Percentiles rank a stretch among this genome's conserved stretches.
phyloP scores from a whole-genome alignment of 2,113 vertebrate genomes.

The Crotalus helleri region DNA sequence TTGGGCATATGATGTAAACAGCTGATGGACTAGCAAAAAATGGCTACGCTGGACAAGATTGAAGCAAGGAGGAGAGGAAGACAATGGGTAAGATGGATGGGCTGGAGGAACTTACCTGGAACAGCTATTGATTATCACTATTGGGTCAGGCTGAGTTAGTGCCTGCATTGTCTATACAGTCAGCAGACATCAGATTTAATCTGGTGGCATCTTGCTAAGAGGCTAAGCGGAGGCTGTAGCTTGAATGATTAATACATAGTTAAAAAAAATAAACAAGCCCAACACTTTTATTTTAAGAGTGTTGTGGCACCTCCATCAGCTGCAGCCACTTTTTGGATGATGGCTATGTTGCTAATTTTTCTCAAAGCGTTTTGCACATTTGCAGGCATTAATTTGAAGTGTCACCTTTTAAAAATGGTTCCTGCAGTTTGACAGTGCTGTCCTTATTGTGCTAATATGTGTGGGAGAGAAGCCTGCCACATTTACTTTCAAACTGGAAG shows the following conservation, averaged over 20 bases:
- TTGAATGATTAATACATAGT: not conserved
- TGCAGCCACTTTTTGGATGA: not conserved
- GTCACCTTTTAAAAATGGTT: not conserved
- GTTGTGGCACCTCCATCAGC: not conserved
- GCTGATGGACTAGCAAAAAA: not conserved
- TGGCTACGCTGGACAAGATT: not conserved
- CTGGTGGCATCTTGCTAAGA: not conserved
- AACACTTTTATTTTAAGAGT: not conserved
- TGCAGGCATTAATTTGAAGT: not conserved
- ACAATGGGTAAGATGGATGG: not conserved
- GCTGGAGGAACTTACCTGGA: not conserved
- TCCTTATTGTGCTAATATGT: not conserved
- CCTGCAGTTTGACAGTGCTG: not conserved
- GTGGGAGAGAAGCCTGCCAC: not conserved
- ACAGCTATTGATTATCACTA: not conserved
- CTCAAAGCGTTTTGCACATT: rapidly evolving
- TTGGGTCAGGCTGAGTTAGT: not conserved
- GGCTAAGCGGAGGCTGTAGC: not conserved
- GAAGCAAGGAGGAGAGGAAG: not conserved
- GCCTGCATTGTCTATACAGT: not conserved
- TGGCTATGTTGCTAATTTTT: not conserved
- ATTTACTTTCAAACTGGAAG: not conserved
- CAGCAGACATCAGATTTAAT: not conserved
- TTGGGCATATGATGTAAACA: not conserved
- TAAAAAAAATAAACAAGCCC: not conserved